Conservation (phyloP, 2,113 vertebrate genomes). For the Sinocyclocheilus rhinocerous region DNA sequence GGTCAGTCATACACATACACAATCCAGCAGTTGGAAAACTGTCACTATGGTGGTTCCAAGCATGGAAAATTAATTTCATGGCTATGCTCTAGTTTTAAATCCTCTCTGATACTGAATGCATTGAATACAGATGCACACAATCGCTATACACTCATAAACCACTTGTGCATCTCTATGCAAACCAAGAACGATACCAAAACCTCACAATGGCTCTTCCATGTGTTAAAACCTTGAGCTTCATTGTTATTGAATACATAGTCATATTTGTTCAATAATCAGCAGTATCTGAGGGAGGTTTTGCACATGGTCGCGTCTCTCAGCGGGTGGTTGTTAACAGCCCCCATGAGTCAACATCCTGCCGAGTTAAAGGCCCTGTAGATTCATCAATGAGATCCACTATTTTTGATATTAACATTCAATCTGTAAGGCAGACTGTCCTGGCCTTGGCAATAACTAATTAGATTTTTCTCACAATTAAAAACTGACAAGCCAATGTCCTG, state of each 20-base stretch:
- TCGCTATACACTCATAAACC: slow-evolving; percentile 7
- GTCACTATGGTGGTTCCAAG: background rate
- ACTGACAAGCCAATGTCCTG: background rate
- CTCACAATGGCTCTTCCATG: background rate
- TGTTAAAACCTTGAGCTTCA: background rate
- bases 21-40: slow-evolving; percentile 7
- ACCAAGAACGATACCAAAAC: background rate
- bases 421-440: background rate
- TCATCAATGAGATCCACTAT: background rate
- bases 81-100: slow-evolving; percentile 25
- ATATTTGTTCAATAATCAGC: background rate
- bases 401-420: background rate
- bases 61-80: slow-evolving; percentile 9
- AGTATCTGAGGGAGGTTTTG: background rate
- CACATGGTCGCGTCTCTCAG: background rate
- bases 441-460: background rate
- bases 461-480: background rate
- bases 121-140: slow-evolving; percentile 9
- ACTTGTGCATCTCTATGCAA: background rate
- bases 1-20: slow-evolving; percentile 73
- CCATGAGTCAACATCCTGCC: background rate
- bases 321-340: slow-evolving; percentile 2
- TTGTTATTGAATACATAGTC: background rate
- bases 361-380: background rate
- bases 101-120: slow-evolving; percentile 16